Conservation (phyloP, 2,797 vertebrate species). For the Austrolebias charrua region DNA sequence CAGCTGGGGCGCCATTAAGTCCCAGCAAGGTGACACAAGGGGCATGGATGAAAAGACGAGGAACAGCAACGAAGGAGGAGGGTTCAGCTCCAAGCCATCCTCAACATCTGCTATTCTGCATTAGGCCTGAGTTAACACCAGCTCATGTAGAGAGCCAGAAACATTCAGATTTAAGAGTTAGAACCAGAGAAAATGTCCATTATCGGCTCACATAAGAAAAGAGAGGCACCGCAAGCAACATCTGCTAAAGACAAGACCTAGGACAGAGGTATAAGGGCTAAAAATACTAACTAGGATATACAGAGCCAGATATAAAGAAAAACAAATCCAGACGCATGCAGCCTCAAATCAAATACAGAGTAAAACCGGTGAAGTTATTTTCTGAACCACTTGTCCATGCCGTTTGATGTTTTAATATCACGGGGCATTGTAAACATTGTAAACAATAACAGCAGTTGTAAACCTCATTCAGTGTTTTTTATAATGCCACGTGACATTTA, state of each 20-base stretch:
- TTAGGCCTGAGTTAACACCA: neutral
- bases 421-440: neutral
- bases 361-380: neutral
- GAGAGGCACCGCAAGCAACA: neutral
- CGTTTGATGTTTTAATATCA: neutral
- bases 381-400: neutral
- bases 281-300: neutral
- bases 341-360: neutral
- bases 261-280: neutral
- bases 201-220: no score
- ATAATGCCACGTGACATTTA: neutral
- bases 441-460: neutral
- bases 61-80: neutral
- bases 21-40: constrained; percentile 48
- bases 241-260: neutral
- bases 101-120: constrained; percentile 21
- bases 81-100: constrained; percentile 12
- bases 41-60: constrained; percentile 43
- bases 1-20: constrained; percentile 71
- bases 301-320: neutral
- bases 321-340: no score
- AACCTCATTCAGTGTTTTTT: neutral
- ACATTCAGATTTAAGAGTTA: neutral
- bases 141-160: neutral
- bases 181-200: neutral